These are phyloP conservation scores for Hippocampus barbouri DNA, from an alignment of 2,113 vertebrate species.

Conservation along the genomic window DNA sequence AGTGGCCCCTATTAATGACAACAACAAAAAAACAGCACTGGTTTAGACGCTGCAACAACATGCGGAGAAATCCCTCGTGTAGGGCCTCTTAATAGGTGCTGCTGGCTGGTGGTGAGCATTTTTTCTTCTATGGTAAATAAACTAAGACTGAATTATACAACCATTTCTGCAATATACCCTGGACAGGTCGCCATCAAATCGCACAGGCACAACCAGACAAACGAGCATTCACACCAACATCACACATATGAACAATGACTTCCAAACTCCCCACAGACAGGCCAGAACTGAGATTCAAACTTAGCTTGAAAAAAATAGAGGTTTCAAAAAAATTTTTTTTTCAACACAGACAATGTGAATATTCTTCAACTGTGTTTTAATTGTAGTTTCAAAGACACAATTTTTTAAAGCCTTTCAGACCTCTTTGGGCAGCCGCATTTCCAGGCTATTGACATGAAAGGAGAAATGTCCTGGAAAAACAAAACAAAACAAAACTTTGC, in stretches of 20 bases:
- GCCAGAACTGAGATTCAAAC: not conserved
- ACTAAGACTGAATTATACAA: no score
- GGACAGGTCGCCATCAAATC: no score
- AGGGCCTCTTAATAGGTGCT: no score
- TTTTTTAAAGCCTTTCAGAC: conserved; percentile 41
- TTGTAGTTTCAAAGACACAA: conserved; percentile 55
- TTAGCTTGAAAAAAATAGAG: not conserved
- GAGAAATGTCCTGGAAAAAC: not conserved
- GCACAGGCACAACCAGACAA: no score
- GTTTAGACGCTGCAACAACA: no score
- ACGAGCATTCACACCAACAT: no score
- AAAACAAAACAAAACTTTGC: not conserved
- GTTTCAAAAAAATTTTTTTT: not conserved
- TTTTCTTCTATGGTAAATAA: no score
- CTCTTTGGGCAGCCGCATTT: conserved; percentile 49
- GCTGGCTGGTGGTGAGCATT: no score
- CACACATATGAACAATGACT: not conserved
- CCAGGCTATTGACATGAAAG: not conserved
- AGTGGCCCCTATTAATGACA: no score
- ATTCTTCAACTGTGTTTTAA: conserved; percentile 35
- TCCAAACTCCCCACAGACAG: not conserved
- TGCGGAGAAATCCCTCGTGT: no score
- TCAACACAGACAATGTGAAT: conserved; percentile 6
- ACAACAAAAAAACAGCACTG: no score
- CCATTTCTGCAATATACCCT: no score